phyloP scores from a whole-genome alignment of 2,113 vertebrate genomes.

The Odontesthes bonariensis region DNA sequence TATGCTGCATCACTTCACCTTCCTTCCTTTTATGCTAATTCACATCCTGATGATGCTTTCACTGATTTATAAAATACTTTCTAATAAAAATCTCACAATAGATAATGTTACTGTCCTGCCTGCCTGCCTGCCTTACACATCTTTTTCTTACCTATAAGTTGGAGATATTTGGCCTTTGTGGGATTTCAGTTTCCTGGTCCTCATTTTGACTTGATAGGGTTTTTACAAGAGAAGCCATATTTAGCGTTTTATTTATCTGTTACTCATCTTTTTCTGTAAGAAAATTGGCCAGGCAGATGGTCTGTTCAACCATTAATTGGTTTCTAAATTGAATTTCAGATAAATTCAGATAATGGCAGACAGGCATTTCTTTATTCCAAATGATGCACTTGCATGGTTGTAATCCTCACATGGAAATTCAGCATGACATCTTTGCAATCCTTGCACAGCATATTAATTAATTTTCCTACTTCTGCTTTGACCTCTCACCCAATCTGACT shows the following conservation, averaged over 20 bases:
- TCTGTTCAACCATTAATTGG: neutral
- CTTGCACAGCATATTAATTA: constrained; percentile 21
- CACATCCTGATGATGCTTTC: constrained; percentile 1
- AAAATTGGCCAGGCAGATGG: neutral
- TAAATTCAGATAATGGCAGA: neutral
- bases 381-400: constrained; percentile 54
- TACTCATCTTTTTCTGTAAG: neutral
- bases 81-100: neutral
- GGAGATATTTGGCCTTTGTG: neutral
- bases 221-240: neutral
- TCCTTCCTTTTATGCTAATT: constrained; percentile 1
- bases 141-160: neutral
- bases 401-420: constrained; percentile 17
- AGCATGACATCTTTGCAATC: constrained; percentile 33
- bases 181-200: neutral
- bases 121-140: constrained; percentile 7
- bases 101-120: constrained; percentile 4
- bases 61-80: constrained; percentile 21
- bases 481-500: constrained; percentile 52
- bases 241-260: too few species aligned
- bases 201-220: neutral
- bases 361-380: constrained; percentile 3
- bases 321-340: neutral
- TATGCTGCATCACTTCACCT: constrained; percentile 2
- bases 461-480: constrained; percentile 19